These are phyloP conservation scores for Sander vitreus DNA, from an alignment of 2,113 vertebrate species.

Conservation along the genomic window DNA sequence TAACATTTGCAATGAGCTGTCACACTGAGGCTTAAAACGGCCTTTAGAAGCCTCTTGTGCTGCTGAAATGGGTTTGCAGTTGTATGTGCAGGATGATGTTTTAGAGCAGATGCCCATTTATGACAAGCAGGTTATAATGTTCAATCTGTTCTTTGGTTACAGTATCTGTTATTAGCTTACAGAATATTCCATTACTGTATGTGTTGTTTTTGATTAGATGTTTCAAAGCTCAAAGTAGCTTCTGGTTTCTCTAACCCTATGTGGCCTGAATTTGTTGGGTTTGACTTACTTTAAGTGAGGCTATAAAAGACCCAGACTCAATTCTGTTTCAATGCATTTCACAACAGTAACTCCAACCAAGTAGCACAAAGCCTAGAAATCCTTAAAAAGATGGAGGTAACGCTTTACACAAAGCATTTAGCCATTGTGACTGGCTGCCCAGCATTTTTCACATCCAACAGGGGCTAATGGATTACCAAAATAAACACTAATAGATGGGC, in stretches of 20 bases:
- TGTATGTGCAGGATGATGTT: slow-evolving; percentile 21
- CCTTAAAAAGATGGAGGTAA: background rate
- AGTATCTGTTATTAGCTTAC: background rate
- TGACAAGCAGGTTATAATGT: slow-evolving; percentile 3
- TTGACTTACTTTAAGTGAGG: background rate
- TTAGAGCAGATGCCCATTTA: slow-evolving; percentile 38
- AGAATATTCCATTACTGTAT: slow-evolving; percentile 26
- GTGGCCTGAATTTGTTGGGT: background rate
- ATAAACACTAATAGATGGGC: slow-evolving; percentile 9
- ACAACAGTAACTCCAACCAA: background rate
- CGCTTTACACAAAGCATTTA: slow-evolving; percentile 8
- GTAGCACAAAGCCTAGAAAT: background rate
- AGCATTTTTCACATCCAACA: background rate
- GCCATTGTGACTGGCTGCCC: background rate
- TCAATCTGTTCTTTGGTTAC: background rate
- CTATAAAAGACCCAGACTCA: background rate
- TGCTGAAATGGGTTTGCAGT: slow-evolving; percentile 21
- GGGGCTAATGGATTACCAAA: background rate
- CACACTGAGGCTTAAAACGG: background rate
- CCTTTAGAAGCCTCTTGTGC: slow-evolving; percentile 31
- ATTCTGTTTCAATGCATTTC: slow-evolving; percentile 11
- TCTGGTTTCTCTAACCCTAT: background rate
- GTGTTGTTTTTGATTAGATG: slow-evolving; percentile 6
- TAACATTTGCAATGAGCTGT: slow-evolving; percentile 60
- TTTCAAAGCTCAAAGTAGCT: slow-evolving; percentile 12